Evolutionary conservation across 2,113 vertebrate genomes (phyloP).

Genomic region (Neogobius melanostomus): DNA sequence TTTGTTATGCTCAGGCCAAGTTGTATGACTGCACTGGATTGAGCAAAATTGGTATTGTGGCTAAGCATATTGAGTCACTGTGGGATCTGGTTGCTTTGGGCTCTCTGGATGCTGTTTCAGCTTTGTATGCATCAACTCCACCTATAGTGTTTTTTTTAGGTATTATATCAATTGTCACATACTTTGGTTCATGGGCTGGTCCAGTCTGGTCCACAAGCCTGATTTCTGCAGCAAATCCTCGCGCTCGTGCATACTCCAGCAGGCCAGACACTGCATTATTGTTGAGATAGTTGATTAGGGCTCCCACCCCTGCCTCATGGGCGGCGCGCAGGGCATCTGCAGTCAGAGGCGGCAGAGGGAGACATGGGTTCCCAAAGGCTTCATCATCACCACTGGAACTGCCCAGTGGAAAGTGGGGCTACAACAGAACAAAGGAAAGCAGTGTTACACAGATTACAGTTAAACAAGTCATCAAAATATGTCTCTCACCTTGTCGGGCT

Average conservation of each 20-base stretch:
- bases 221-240: slow-evolving; percentile 94
- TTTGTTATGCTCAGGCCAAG: too few relatives aligned
- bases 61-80: too few relatives aligned
- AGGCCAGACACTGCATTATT: slow-evolving; percentile 92
- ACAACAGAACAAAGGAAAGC: slow-evolving; percentile 14
- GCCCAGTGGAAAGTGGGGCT: slow-evolving; percentile 73
- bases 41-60: too few relatives aligned
- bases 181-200: slow-evolving; percentile 94
- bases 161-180: slow-evolving; percentile 20
- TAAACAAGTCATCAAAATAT: background rate
- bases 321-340: slow-evolving; percentile 74
- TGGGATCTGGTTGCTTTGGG: too few relatives aligned
- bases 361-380: slow-evolving; percentile 55
- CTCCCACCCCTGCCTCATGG: slow-evolving; percentile 82
- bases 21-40: too few relatives aligned
- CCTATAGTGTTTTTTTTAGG: too few relatives aligned
- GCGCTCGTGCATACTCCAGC: slow-evolving; percentile 90
- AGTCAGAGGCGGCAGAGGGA: slow-evolving; percentile 74
- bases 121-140: too few relatives aligned
- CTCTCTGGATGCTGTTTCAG: too few relatives aligned
- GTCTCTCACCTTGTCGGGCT: slow-evolving; percentile 79
- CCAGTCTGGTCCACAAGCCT: slow-evolving; percentile 90
- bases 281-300: slow-evolving; percentile 92
- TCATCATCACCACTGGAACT: slow-evolving; percentile 65
- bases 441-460: background rate